Base-by-base conservation (phyloP, 1,140 invertebrate species). In the Pachypsylla venusta region DNA sequence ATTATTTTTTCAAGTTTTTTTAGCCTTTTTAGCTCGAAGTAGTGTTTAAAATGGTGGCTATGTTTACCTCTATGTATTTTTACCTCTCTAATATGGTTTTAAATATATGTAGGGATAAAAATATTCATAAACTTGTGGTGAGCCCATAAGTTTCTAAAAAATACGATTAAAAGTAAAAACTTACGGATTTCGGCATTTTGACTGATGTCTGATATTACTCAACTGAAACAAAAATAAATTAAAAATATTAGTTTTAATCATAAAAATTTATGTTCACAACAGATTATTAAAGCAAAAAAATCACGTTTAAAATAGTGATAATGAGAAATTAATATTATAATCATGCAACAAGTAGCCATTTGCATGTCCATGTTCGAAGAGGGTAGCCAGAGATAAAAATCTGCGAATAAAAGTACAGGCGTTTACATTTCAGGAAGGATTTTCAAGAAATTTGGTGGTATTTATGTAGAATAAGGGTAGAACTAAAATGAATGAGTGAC, bases 151-250 rank as follows among this genome's bases (percentile, higher is more conserved):
- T n/a, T 14, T 7, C 7, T 57, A 27, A 42, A 53, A 48, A 10
- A 48, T 58, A 58, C 24, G 16, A 48, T 12, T 19, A 26, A 19
- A 56, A 60, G n/a, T 55, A 39, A 56, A 28, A 20, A 66, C 66
- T 67, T 58, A 67, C 66, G 30, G 66, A 62, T 62, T 67, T 68
- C 58, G 67, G 64, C 67, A 68, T 68, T 54, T 67, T 67, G 58
- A 61, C 25, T 54, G 27, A 22, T 58, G 13, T 26, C n/a, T 27
- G n/a, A 53, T 40, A 22, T 57, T 24, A 58, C 56, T 40, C 22
- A 56, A 42, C 40, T 27, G 26, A 56, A 30, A 30, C 56, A 55
- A 5, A 40, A 56, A 35, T 14, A 60, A n/a, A 60, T 22, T 14
- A 40, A 20, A 55, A 22, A 55, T 16, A n/a, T n/a, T 14, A 28